Evolutionary conservation across 2,113 vertebrate species (phyloP), one percentile per base, ranked within the genome.

Genomic region (Sinocyclocheilus maitianheensis): DNA sequence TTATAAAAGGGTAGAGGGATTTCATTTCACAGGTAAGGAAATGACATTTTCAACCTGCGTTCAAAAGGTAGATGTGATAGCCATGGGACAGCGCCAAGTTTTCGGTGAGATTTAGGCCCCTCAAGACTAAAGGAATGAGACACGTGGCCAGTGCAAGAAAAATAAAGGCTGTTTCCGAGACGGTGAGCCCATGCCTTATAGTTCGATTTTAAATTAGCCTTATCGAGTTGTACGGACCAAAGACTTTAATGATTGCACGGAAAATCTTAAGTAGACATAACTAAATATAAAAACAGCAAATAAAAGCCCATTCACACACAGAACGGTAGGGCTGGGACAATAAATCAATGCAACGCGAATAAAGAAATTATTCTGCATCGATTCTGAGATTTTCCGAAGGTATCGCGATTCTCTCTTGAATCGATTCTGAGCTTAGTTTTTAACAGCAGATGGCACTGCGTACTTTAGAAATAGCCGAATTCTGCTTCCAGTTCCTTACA

Each of bases 1-100:
- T 83, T 69, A 71, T 34, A 53, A 71, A 71, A 83, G 63, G 81
- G 63, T 83, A 72, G 60, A 40, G 0, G 79, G 79, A 81, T 67
- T 81, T 40, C 40, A 67, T 81, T 81, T 81, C 62, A 81, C n/a
- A 48, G 24, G 40, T 67, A 81, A 81, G 79, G 79, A 81, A 81
- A 81, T 51, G 62, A 81, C 79, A 67, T 81, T 81, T 65, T 81
- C 60, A 81, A 51, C n/a, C 10, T 48, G 40, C 9, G 22, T 48
- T 81, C 40, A 48, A 67, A 58, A 18, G 79, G 79, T 67, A 67
- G 79, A 81, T 3, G 40, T 81, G 79, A 81, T 65, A 81, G 60
- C 62, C 16, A 11, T 48, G 60, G 77, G 40, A 81, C 46, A 65
- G 14, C 2, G 51, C 60, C 58, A 81, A 26, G 79, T 43, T 26